phyloP scores from a whole-genome alignment of 1,140 invertebrate species.

The Magallana angulata region DNA sequence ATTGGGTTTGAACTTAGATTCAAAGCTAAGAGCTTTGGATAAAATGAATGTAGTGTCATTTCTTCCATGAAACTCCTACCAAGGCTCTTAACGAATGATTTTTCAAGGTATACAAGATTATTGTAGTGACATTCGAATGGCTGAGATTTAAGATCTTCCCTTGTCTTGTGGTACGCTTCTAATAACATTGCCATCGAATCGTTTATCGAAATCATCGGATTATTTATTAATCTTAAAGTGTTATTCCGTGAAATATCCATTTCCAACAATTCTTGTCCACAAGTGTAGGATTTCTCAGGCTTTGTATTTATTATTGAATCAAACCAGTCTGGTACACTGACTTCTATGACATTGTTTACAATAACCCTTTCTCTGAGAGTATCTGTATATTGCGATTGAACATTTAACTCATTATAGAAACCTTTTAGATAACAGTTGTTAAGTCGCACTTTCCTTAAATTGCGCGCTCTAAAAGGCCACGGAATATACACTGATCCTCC shows the following conservation, averaged over 20 bases:
- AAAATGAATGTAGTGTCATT: background rate
- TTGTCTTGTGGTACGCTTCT: background rate
- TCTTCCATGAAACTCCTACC: background rate
- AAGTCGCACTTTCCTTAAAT: background rate
- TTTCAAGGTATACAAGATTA: background rate
- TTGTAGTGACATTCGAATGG: background rate
- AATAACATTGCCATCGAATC: background rate
- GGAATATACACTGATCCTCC: background rate
- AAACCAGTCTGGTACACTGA: background rate
- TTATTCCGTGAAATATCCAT: background rate
- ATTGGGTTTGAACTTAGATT: background rate
- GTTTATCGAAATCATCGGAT: background rate
- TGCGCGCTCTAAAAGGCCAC: background rate
- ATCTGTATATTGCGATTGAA: background rate
- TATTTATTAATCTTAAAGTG: background rate
- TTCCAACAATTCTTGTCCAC: background rate
- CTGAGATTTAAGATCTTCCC: background rate
- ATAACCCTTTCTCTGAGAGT: background rate
- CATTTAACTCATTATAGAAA: background rate
- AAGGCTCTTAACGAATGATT: background rate
- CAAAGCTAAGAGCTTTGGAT: background rate
- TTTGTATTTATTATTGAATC: background rate
- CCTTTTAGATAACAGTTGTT: background rate
- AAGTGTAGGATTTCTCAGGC: background rate
- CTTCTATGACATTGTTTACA: background rate